Evolutionary conservation across 1,140 invertebrate genomes (phyloP).

Genomic region (Zeugodacus cucurbitae): DNA sequence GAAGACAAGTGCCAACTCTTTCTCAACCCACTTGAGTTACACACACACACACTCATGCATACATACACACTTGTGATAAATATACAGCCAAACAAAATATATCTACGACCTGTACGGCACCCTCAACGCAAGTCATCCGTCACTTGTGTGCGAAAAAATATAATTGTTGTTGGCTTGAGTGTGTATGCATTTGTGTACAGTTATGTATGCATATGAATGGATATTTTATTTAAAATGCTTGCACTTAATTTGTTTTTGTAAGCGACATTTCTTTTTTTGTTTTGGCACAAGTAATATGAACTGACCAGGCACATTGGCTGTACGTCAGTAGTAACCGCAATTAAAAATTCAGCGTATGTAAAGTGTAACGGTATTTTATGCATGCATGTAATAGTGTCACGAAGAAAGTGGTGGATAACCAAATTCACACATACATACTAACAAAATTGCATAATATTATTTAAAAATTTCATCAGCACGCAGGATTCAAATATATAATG

Average conservation of each 20-base stretch:
- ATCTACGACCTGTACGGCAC: neutral
- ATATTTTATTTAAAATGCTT: neutral
- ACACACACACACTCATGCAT: neutral
- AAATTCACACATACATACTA: neutral
- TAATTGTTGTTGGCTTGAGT: neutral
- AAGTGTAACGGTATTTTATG: neutral
- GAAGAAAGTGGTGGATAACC: neutral
- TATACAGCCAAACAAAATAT: neutral
- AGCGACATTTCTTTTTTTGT: too few relatives aligned
- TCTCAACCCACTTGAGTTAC: neutral
- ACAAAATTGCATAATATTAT: too few relatives aligned
- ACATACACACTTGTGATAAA: neutral
- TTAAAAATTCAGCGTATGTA: neutral
- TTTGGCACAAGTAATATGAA: too few relatives aligned
- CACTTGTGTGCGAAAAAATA: neutral
- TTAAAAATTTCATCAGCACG: too few relatives aligned
- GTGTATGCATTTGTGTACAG: too few relatives aligned
- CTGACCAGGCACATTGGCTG: neutral
- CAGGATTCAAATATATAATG: too few relatives aligned
- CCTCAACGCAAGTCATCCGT: neutral
- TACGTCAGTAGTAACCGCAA: neutral
- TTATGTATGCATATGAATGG: neutral
- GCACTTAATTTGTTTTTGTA: neutral
- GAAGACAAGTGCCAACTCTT: slow-evolving; percentile 25
- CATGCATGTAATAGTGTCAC: neutral